Percentiles rank a stretch among this genome's conserved stretches.
Evolutionary conservation across 2,113 vertebrate species (phyloP).

Genomic region (Murina feae): DNA sequence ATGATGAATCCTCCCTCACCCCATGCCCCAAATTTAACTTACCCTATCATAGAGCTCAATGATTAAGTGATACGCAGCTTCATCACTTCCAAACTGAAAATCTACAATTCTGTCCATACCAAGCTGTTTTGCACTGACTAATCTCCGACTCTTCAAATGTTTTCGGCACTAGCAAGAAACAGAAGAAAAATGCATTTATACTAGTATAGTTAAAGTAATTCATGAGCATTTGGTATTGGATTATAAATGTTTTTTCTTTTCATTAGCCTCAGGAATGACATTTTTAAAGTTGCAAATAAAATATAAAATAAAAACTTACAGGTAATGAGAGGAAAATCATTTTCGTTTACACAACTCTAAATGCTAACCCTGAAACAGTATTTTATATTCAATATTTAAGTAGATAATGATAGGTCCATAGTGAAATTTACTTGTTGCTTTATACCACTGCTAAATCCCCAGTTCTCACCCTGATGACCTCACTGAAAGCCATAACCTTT

Average conservation of each 20-base stretch:
- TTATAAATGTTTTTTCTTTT: constrained; percentile 21
- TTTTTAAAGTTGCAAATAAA: constrained; percentile 9
- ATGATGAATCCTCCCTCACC: background rate
- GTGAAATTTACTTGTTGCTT: background rate
- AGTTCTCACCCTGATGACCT: background rate
- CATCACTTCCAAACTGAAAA: constrained; percentile 95
- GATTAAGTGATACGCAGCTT: constrained; percentile 95
- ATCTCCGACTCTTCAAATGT: constrained; percentile 89
- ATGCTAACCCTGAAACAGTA: background rate
- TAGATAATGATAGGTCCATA: background rate
- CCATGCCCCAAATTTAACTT: constrained; percentile 56
- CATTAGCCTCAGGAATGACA: background rate
- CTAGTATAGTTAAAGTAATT: constrained; percentile 1
- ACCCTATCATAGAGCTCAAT: constrained; percentile 97
- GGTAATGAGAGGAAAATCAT: background rate
- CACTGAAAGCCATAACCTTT: background rate
- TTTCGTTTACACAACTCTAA: constrained; percentile 17
- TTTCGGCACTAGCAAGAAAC: constrained; percentile 90
- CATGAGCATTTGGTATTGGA: background rate
- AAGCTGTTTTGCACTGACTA: constrained; percentile 90
- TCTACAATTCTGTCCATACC: constrained; percentile 95
- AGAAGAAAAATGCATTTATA: background rate
- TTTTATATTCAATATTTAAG: background rate
- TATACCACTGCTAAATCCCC: background rate
- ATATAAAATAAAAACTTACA: constrained; percentile 24